phyloP scores from a whole-genome alignment of 2,797 vertebrate genomes.

The Anomalospiza imberbis region DNA sequence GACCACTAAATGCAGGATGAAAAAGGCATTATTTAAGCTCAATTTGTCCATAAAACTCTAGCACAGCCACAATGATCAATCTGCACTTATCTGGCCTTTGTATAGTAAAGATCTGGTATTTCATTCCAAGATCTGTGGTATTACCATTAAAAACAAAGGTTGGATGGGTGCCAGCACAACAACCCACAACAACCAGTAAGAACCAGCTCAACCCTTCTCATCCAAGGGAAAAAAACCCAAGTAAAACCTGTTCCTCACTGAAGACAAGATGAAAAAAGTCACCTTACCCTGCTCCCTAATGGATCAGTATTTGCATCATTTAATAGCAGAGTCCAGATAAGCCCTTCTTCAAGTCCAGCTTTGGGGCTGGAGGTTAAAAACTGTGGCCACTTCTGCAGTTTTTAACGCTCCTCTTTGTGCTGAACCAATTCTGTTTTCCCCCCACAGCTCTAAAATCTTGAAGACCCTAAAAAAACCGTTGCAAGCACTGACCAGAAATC shows the following conservation, averaged over 20 bases:
- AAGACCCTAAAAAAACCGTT: neutral
- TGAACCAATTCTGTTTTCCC: rapidly evolving
- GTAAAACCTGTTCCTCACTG: neutral
- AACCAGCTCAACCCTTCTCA: neutral
- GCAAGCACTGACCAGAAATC: neutral
- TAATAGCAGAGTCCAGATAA: neutral
- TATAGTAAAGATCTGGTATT: neutral
- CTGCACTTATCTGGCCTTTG: neutral
- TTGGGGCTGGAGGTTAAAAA: neutral
- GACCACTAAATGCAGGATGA: neutral
- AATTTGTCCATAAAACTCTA: neutral
- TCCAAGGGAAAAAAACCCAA: neutral
- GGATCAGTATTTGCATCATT: neutral
- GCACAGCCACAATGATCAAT: neutral
- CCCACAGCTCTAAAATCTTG: neutral
- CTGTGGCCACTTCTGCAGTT: neutral
- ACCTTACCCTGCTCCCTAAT: neutral
- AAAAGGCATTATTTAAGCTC: neutral
- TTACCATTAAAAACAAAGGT: neutral
- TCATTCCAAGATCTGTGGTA: neutral
- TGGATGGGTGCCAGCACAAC: neutral
- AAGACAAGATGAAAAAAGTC: neutral
- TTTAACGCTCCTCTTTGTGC: neutral
- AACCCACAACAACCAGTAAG: neutral
- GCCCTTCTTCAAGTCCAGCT: neutral